Base-by-base conservation (phyloP, 2,888 invertebrate species). In the Lumbricus terrestris region DNA sequence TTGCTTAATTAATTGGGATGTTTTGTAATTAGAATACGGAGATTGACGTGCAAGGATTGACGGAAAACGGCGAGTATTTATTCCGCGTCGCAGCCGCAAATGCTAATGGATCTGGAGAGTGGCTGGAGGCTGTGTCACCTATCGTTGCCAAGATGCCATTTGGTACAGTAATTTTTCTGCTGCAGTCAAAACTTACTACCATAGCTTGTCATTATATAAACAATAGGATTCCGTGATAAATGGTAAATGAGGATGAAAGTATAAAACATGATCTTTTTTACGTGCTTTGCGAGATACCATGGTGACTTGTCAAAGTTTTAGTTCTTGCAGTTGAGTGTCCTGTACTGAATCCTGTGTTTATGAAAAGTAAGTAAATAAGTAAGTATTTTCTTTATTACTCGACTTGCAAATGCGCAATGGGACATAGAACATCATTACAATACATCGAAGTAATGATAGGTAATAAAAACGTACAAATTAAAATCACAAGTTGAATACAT, bases 51-150 rank as follows among this genome's bases (percentile, higher is more conserved):
- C 98, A 98, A 95, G 99, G 99, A 0, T 95, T 99, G 91, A 97
- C 97, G 1, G 98, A 99, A 95, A 97, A 98, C 92, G 98, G 98
- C 94, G 99, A 99, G 95, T 99, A 99, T 94, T 96, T 98, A 94
- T 99, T 99, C 96, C 96, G 99, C 93, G 97, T 99, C 20, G 97
- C 98, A 96, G 99, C 99, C 11, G 98, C 98, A 82, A 99, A 99
- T 95, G 98, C 98, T 92, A 95, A 95, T 92, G 99, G 99, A 34
- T 97, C 97, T 95, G 98, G 99, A 93, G 97, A 98, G 35, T 94
- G 93, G 89, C 96, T 99, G 88, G 97, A 97, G 93, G 98, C 98
- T 15, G 96, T 96, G 40, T 98, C 97, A 95, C 97, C 98, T 20
- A 97, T 99, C 91, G 96, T 97, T 95, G 99, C 99, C 92, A 97